phyloP scores from a whole-genome alignment of 2,113 vertebrate genomes.

The Salvelinus fontinalis region DNA sequence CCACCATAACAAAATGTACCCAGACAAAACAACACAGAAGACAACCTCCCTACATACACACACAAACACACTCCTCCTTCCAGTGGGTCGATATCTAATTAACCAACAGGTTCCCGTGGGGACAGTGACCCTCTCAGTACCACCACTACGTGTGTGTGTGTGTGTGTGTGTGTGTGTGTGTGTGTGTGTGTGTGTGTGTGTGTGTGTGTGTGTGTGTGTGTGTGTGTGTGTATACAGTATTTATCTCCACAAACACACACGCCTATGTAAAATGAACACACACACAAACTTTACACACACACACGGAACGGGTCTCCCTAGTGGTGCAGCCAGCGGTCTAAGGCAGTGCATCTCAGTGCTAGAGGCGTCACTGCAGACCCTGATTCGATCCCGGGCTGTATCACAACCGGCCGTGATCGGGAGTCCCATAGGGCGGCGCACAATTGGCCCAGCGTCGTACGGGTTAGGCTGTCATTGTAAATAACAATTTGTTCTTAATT shows the following conservation, averaged over 20 bases:
- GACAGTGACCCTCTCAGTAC: constrained; percentile 8
- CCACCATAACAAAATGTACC: neutral
- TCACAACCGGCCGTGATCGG: no score
- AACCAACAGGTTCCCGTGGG: constrained; percentile 52
- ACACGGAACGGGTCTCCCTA: no score
- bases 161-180: neutral
- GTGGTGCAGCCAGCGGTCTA: no score
- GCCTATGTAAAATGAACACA: no score
- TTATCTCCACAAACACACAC: no score
- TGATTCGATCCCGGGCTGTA: no score
- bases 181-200: constrained; percentile 17
- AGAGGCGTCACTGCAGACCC: no score
- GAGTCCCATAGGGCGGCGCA: no score
- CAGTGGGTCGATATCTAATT: constrained; percentile 70
- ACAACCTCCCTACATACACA: neutral
- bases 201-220: constrained; percentile 12
- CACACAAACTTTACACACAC: no score
- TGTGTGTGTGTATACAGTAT: neutral
- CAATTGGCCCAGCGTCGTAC: no score
- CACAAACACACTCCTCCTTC: constrained; percentile 7
- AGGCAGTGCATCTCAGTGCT: no score
- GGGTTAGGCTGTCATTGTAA: no score
- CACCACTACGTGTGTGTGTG: neutral
- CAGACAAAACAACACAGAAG: neutral
- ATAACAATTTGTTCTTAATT: neutral